Conservation (phyloP, 2,797 vertebrate genomes). For the Valencia hispanica region DNA sequence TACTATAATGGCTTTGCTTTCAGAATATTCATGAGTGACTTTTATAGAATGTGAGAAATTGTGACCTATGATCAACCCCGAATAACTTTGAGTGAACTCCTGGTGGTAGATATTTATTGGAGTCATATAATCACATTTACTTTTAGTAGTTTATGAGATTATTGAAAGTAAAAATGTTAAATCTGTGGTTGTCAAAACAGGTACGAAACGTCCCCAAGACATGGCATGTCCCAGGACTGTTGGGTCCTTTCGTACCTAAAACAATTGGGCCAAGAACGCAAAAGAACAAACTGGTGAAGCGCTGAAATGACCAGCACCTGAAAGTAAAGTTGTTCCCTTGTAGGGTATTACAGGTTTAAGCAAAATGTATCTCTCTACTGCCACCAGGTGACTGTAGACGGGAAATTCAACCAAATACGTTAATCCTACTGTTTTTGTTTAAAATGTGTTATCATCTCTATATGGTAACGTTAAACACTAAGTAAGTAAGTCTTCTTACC, state of each 20-base stretch:
- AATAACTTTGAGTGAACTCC: too few species aligned
- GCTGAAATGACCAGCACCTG: not conserved
- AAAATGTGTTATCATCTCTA: not conserved
- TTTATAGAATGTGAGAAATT: too few species aligned
- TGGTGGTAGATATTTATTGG: too few species aligned
- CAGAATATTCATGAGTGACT: too few species aligned
- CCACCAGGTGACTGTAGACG: not conserved
- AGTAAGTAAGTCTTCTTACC: not conserved
- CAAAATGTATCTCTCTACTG: not conserved
- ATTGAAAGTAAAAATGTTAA: too few species aligned
- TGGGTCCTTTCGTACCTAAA: not conserved
- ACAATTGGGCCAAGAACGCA: not conserved
- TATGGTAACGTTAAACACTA: not conserved
- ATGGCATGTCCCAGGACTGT: not conserved
- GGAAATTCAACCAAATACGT: not conserved
- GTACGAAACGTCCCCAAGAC: not conserved
- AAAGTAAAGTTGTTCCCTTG: not conserved
- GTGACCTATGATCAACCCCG: too few species aligned
- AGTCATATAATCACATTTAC: too few species aligned
- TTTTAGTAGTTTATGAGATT: too few species aligned
- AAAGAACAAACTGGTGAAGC: not conserved
- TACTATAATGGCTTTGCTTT: too few species aligned
- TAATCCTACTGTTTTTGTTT: not conserved
- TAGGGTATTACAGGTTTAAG: not conserved
- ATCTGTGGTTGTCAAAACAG: not conserved